Evolutionary conservation across 30 jellyfish, hydroid and myxozoan genomes (phyloP), one percentile per base, ranked within the genome.

Genomic region (Cassiopea xamachana): DNA sequence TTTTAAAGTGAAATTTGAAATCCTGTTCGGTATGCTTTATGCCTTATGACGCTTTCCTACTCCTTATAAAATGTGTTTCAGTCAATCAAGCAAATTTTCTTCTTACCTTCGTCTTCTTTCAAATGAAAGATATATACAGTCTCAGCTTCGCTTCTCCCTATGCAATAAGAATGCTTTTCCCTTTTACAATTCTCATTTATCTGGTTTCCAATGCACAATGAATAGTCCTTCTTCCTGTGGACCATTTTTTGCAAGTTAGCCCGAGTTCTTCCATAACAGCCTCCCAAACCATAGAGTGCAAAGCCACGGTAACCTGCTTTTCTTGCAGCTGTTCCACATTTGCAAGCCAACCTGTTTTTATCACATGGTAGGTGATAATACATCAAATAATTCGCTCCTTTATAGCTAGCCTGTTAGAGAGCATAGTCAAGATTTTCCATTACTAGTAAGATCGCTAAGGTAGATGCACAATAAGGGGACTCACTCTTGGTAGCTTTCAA

Each of bases 211-310:
- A 61, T 69, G 71, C 94, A 75, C 60, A 51, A 17, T 10, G 46
- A 44, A 7, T n/a, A 27, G 15, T 86, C 46, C 44, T 61, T 61
- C 48, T 44, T 46, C 46, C 13, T 46, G 46, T 71, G 50, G 8
- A 45, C 62, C 7, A 76, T 15, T 1, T 12, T n/a, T 15, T 74
- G 49, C 6, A 75, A n/a, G 43, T 67, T 61, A 7, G 46, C 48
- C 8, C 27, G 72, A 14, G 94, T 70, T 27, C 73, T 74, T 18
- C 92, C 94, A 48, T 75, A 86, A 48, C 94, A 86, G 58, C 60
- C 94, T 10, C 94, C 94, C 77, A 73, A 86, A 50, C 60, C 44
- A 45, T 77, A 69, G 49, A 86, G 87, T 39, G 94, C 89, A 45
- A 86, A 86, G 15, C 89, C 94, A 13, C 75, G 43, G 50, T 1